These are phyloP conservation scores for Trichopoda pennipes DNA, from an alignment of 2,888 invertebrate species.

Conservation along the genomic window DNA sequence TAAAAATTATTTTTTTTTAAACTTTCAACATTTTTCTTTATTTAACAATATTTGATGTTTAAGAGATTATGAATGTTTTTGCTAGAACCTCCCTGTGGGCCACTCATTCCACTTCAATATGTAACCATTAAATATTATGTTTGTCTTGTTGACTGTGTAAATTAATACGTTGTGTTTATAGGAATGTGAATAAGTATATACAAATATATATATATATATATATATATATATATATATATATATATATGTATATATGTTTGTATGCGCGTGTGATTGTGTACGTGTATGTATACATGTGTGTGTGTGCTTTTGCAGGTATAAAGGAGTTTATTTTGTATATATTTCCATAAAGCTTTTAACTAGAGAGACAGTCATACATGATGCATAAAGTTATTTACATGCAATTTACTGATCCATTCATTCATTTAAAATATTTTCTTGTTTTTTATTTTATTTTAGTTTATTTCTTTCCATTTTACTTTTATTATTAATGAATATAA, in stretches of 20 bases:
- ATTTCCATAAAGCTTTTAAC: slow-evolving; percentile 67
- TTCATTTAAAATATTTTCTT: slow-evolving; percentile 41
- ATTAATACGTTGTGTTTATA: background rate
- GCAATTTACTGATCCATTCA: slow-evolving; percentile 60
- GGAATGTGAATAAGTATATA: background rate
- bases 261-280: background rate
- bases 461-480: too few relatives aligned
- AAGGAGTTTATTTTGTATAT: slow-evolving; percentile 31
- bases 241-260: background rate
- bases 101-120: background rate
- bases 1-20: background rate
- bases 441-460: slow-evolving; percentile 33
- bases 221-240: too few relatives aligned
- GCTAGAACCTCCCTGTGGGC: background rate
- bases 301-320: too few relatives aligned
- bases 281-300: background rate
- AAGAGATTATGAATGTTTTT: slow-evolving; percentile 23
- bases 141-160: slow-evolving; percentile 6
- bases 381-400: slow-evolving; percentile 59
- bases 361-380: slow-evolving; percentile 48
- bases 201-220: too few relatives aligned
- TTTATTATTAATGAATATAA: slow-evolving; percentile 24
- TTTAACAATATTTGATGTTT: background rate
- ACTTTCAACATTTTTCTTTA: background rate
- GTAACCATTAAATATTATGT: slow-evolving; percentile 21